Evolutionary conservation across 2,888 invertebrate species (phyloP).

Genomic region (Plebejus argus): DNA sequence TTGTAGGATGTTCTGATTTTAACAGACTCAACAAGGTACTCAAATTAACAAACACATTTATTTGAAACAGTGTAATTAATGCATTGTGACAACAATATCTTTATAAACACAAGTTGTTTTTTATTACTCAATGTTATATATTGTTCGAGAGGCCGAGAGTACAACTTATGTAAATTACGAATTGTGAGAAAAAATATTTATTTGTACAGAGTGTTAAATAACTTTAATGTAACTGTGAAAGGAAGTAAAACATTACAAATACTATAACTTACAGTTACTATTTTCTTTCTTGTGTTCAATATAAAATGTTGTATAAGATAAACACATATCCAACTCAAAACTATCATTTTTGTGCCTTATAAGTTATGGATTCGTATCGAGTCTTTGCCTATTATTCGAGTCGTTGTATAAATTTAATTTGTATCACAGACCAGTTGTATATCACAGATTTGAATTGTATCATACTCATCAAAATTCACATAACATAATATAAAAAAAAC

Average conservation of each 20-base stretch:
- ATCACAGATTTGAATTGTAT: constrained; percentile 54
- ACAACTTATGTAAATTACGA: background rate
- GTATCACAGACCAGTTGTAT: constrained; percentile 50
- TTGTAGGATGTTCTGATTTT: background rate
- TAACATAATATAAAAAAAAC: background rate
- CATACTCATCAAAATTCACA: constrained; percentile 29
- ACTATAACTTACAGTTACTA: background rate
- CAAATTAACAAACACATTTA: background rate
- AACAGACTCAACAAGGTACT: background rate
- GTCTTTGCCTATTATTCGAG: background rate
- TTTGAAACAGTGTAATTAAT: background rate
- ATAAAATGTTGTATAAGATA: constrained; percentile 50
- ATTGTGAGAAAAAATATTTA: constrained; percentile 8
- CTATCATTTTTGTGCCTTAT: constrained; percentile 62
- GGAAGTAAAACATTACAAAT: background rate
- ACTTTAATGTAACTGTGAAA: background rate
- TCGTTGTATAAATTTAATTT: background rate
- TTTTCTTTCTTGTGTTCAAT: constrained; percentile 50
- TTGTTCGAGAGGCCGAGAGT: background rate
- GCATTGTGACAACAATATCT: background rate
- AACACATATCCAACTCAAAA: constrained; percentile 62
- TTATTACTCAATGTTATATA: background rate
- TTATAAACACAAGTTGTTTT: background rate
- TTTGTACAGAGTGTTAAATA: background rate
- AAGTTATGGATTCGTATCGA: constrained; percentile 35